Evolutionary conservation across 1,140 invertebrate species (phyloP).

Genomic region (Mesaphorura yosii): DNA sequence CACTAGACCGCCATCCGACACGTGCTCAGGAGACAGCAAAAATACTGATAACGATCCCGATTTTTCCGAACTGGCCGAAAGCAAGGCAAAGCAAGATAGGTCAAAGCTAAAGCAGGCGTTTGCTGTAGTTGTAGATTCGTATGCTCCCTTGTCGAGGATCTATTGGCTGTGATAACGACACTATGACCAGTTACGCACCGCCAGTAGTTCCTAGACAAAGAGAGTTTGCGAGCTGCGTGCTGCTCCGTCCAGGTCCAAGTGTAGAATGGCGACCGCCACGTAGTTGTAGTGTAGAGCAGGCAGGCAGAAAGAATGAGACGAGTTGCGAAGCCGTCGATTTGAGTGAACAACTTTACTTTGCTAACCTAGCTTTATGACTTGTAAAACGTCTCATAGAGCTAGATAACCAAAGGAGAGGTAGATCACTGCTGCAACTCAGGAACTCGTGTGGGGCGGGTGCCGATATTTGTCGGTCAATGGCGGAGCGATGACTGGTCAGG

Average conservation of each 20-base stretch:
- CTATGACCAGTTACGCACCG: conserved; percentile 30
- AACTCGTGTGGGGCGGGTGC: not conserved
- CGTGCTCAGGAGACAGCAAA: conserved; percentile 26
- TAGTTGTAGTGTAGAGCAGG: no score
- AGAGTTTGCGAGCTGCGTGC: conserved; percentile 12
- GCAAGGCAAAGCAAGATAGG: no score
- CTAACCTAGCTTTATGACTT: conserved; percentile 52
- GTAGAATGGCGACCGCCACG: no score
- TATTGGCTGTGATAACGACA: conserved; percentile 32
- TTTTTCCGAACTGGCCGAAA: no score
- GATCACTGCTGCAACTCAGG: not conserved
- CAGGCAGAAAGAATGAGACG: no score
- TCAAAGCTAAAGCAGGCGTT: no score
- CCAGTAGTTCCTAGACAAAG: conserved; percentile 33
- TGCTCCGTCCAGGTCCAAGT: not conserved
- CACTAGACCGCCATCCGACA: conserved; percentile 32
- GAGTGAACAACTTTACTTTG: conserved; percentile 40
- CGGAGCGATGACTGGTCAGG: no score
- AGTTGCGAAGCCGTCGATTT: no score
- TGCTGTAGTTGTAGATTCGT: conserved; percentile 1
- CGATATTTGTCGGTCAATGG: no score
- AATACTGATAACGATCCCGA: no score
- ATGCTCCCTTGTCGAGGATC: conserved; percentile 31
- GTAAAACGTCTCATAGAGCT: conserved; percentile 43
- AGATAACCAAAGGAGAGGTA: conserved; percentile 45